These are phyloP conservation scores for Cyanoramphus novaezelandiae DNA, from an alignment of 2,113 vertebrate genomes.

Conservation along the genomic window DNA sequence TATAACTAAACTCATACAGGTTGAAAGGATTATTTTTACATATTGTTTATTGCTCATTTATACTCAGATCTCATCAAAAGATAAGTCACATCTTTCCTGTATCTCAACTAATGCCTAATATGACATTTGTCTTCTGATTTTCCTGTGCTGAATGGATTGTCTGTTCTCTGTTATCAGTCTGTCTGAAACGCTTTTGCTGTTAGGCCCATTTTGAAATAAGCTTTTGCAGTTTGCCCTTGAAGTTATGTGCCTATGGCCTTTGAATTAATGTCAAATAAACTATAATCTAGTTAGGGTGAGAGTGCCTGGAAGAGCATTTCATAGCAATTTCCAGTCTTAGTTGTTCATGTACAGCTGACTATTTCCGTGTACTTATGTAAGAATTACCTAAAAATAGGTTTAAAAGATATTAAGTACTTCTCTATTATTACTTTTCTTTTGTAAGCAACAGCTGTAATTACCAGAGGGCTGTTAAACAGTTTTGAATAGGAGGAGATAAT, in stretches of 20 bases:
- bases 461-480: background rate
- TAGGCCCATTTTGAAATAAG: background rate
- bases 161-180: background rate
- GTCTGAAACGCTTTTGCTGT: background rate
- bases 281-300: background rate
- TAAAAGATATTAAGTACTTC: background rate
- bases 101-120: background rate
- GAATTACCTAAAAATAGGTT: constrained; percentile 4
- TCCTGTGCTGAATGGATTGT: background rate
- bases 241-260: constrained; percentile 1
- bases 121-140: background rate
- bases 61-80: background rate
- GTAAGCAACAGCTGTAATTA: background rate
- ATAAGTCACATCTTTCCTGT: background rate
- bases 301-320: background rate
- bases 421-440: background rate
- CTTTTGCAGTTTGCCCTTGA: constrained; percentile 24
- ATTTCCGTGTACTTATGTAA: background rate
- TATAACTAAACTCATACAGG: background rate
- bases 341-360: background rate
- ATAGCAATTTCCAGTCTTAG: background rate
- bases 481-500: constrained; percentile 11
- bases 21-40: background rate
- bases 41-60: background rate
- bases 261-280: constrained; percentile 22